Evolutionary conservation across 2,888 invertebrate genomes (phyloP).

Genomic region (Mycalesis mineus): DNA sequence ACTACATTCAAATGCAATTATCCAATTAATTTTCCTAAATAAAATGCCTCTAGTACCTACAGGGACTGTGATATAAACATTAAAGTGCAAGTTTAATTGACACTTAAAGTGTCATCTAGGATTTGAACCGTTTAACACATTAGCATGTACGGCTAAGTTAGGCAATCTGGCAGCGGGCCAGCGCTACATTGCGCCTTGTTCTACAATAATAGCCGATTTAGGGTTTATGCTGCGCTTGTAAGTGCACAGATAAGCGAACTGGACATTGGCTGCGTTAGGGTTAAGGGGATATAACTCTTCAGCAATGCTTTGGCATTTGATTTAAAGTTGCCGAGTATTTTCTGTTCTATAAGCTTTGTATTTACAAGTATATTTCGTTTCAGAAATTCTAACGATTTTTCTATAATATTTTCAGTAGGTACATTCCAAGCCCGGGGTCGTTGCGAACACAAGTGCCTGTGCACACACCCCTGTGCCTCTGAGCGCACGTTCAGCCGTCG

Average conservation of each 20-base stretch:
- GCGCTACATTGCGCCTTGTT: not conserved
- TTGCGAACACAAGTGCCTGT: too few relatives aligned
- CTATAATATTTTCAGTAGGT: too few relatives aligned
- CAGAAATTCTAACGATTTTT: too few relatives aligned
- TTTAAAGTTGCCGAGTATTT: too few relatives aligned
- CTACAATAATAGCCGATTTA: slow-evolving; percentile 1
- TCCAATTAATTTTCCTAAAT: too few relatives aligned
- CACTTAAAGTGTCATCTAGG: not conserved
- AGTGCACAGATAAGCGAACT: slow-evolving; percentile 3
- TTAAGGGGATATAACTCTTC: not conserved
- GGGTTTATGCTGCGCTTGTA: slow-evolving; percentile 3
- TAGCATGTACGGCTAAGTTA: not conserved
- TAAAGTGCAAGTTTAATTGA: not conserved
- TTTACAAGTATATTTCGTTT: too few relatives aligned
- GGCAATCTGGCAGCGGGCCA: not conserved
- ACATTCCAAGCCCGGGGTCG: too few relatives aligned
- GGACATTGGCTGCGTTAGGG: not conserved
- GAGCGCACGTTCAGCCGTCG: too few relatives aligned
- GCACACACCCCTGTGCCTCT: too few relatives aligned
- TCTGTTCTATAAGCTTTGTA: too few relatives aligned
- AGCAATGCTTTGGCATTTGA: not conserved
- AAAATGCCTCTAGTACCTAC: too few relatives aligned
- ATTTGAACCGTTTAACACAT: not conserved
- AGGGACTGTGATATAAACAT: not conserved
- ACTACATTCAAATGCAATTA: too few relatives aligned